Percentiles rank a stretch among this genome's conserved stretches.
phyloP scores from a whole-genome alignment of 2,797 vertebrate genomes.

The Protosalanx chinensis region DNA sequence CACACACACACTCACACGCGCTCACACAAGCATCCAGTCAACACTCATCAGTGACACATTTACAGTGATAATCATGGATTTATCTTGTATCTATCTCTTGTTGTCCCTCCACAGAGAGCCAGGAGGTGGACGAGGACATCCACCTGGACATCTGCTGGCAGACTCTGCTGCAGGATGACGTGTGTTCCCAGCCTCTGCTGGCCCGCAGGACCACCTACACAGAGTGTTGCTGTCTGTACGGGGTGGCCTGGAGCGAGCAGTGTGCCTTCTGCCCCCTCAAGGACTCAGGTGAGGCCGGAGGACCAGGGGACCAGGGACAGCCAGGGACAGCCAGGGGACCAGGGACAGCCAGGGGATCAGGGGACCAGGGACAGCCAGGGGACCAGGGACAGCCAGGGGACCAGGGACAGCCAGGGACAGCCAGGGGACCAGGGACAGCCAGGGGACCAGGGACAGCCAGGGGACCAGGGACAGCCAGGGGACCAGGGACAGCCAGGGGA shows the following conservation, averaged over 20 bases:
- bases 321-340: background rate
- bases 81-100: background rate
- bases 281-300: constrained; percentile 62
- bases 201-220: constrained; percentile 71
- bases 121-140: constrained; percentile 51
- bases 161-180: constrained; percentile 58
- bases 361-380: too few relatives aligned
- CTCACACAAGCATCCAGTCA: background rate
- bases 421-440: too few relatives aligned
- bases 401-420: too few relatives aligned
- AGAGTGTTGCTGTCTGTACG: constrained; percentile 77
- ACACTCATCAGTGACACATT: background rate
- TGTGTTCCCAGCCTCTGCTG: constrained; percentile 64
- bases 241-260: constrained; percentile 74
- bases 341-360: too few relatives aligned
- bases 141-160: constrained; percentile 77
- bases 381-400: too few relatives aligned
- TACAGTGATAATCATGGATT: background rate
- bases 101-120: constrained; percentile 37
- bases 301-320: background rate
- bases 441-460: too few relatives aligned
- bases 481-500: too few relatives aligned
- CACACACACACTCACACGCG: constrained; percentile 11
- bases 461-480: too few relatives aligned
- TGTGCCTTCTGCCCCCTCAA: constrained; percentile 75